Conservation (phyloP, 2,797 vertebrate species). For the Ptychobarbus kaznakovi region DNA sequence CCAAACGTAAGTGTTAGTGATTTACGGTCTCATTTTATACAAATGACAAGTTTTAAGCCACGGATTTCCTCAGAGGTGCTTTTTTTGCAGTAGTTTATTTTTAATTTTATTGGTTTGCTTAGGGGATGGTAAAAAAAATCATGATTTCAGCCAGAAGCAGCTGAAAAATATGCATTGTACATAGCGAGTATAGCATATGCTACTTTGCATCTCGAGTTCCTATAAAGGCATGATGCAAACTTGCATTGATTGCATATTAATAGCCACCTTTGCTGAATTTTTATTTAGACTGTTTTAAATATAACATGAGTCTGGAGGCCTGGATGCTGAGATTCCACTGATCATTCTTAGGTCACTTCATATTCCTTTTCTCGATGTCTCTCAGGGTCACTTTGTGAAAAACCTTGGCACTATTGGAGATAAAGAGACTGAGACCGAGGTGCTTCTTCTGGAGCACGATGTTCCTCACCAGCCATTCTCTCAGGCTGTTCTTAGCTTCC, state of each 20-base stretch:
- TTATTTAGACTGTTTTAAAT: not conserved
- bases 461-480: constrained; percentile 97
- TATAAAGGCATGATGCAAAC: not conserved
- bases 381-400: constrained; percentile 95
- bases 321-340: not conserved
- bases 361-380: not conserved
- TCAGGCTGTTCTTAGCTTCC: constrained; percentile 90
- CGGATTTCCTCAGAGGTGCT: not conserved
- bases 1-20: constrained; percentile 85
- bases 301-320: not conserved
- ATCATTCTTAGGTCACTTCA: not conserved
- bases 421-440: constrained; percentile 94
- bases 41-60: not conserved
- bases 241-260: not conserved
- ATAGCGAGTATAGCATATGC: not conserved
- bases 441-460: constrained; percentile 94
- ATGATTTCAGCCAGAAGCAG: not conserved
- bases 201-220: not conserved
- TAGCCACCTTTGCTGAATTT: not conserved
- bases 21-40: not conserved
- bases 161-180: not conserved
- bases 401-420: constrained; percentile 90
- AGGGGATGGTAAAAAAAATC: not conserved
- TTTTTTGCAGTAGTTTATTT: not conserved
- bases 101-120: not conserved